Base-by-base conservation (phyloP, 2,888 invertebrate species). In the Belgica antarctica region DNA sequence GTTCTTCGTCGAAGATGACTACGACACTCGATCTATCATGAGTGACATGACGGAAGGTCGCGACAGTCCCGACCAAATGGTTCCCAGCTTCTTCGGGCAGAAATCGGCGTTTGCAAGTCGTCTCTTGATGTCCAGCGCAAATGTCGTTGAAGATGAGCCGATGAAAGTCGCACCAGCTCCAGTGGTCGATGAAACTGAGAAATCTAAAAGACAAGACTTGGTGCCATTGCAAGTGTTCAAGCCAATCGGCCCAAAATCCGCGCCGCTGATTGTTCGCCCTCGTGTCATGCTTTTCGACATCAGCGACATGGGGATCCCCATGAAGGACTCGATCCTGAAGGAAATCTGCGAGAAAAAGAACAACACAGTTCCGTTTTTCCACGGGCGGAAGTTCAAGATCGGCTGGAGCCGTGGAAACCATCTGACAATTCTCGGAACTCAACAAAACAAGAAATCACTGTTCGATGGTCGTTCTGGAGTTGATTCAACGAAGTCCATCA, bases 371-470 rank as follows among this genome's bases (percentile, higher is more conserved):
- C 82, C 84, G 0, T 78, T 87, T 7, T 81, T 84, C 62, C 84
- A 85, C 73, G 86, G 87, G 25, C 83, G 87, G 0, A 85, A 87
- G 71, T 87, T 86, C 72, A 86, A 89, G 75, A 84, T 87, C 0
- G 89, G 90, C 1, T 94, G 93, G 87, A 88, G 87, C 0, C 86
- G 87, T 0, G 83, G 84, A 12, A 84, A 85, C 74, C 82, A 82
- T 0, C 77, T 87, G 0, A 77, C 87, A 5, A 83, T 84, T 4
- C 82, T 82, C 71, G 78, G 81, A 36, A 83, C 86, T 0, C 73
- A 73, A 1, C 75, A 76, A 63, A 72, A 70, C 25, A 17, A 52
- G 15, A 25, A 22, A 12, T 41, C 25, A 1, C 71, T 76, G 0
- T 78, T 80, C 28, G 72, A 73, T 34, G 74, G 75, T 1, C 77